Conservation (phyloP, 2,113 vertebrate species). For the Oncorhynchus kisutch region DNA sequence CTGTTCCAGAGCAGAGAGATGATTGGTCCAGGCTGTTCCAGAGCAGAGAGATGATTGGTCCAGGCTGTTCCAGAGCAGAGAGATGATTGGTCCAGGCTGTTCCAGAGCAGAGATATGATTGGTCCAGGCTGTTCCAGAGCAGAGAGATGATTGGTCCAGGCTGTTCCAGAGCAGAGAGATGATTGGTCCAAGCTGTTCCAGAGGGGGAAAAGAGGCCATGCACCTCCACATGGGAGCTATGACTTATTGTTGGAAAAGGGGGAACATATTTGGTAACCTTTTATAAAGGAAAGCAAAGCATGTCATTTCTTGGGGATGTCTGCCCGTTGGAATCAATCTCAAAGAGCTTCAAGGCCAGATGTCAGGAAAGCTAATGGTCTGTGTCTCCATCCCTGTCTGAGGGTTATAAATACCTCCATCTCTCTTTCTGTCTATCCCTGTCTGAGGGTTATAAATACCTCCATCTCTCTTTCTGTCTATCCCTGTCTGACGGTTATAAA, state of each 20-base stretch:
- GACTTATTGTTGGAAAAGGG: slow-evolving; percentile 20
- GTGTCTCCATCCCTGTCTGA: neutral
- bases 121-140: neutral
- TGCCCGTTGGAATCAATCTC: slow-evolving; percentile 7
- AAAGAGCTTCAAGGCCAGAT: neutral
- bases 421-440: too few relatives aligned
- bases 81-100: too few relatives aligned
- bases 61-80: too few relatives aligned
- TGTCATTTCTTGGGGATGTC: neutral
- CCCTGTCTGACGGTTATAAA: too few relatives aligned
- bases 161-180: neutral
- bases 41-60: too few relatives aligned
- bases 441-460: too few relatives aligned
- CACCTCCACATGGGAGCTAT: slow-evolving; percentile 7
- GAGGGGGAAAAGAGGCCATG: neutral
- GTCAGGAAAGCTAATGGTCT: slow-evolving; percentile 3
- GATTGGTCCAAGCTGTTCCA: neutral
- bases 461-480: too few relatives aligned
- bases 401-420: neutral
- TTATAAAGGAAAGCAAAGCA: neutral
- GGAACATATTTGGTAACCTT: neutral
- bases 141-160: neutral
- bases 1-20: too few relatives aligned
- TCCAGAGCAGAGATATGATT: too few relatives aligned
- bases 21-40: too few relatives aligned